Base-by-base conservation (phyloP, 2,797 vertebrate genomes). In the Lagorchestes hirsutus region DNA sequence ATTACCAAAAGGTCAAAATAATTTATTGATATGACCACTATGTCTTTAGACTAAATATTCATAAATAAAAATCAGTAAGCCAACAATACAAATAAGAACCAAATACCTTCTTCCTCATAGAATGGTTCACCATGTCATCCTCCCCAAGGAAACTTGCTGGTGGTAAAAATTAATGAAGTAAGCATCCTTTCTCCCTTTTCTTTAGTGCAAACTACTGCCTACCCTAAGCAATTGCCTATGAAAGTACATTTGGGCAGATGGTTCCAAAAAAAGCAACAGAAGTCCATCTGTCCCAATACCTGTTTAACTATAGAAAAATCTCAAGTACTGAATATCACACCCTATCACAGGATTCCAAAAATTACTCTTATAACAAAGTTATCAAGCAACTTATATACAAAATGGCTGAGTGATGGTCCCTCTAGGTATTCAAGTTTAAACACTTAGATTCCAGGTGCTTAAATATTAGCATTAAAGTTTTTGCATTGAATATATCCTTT, bases 391-490 rank as follows among this genome's bases (percentile, higher is more conserved):
- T 96, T 34, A 92, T 22, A 74, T 92, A 93, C 93, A 67, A 93
- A 67, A 90, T 14, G 55, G 40, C 59, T 96, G 67, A 67, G 28
- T 93, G 4, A 12, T 8, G 92, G 93, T 91, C 95, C 58, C 62
- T 59, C 13, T 54, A 56, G 27, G 90, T 94, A 46, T 0, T 6
- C 54, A 92, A 93, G 92, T 92, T 95, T 54, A 54, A 96, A 93
- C 12, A 59, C 4, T 62, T 0, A 94, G 55, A 55, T 97, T 90
- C 93, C 91, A 34, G 28, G 92, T 55, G 24, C 52, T 93, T 94
- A 92, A 95, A 90, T 96, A 92, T n/a, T 82, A 90, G 93, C 58
- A 92, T 62, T 62, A 95, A 97, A 54, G 6, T 58, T n/a, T 50
- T 62, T 94, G 46, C 3, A 91, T 13, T 55, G 94, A 46, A 96